Evolutionary conservation across 2,888 invertebrate species (phyloP).

Genomic region (Hydropsyche betteni): DNA sequence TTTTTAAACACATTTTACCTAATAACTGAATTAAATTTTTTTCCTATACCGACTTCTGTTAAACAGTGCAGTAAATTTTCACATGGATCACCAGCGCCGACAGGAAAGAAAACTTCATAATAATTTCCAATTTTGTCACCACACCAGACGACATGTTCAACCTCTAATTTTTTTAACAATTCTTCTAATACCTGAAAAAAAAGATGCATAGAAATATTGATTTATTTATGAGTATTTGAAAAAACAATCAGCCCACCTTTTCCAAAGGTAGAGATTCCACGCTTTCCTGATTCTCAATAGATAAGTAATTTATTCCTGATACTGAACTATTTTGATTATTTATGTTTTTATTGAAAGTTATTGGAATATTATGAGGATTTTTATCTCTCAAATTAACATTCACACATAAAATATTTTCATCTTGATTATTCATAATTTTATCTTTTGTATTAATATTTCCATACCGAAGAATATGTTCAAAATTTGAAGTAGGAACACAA

Average conservation of each 20-base stretch:
- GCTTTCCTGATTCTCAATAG: conserved; percentile 58
- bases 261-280: conserved; percentile 73
- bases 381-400: conserved; percentile 61
- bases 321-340: conserved; percentile 52
- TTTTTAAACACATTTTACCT: conserved; percentile 66
- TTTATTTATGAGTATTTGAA: not conserved
- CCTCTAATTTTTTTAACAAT: conserved; percentile 70
- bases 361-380: conserved; percentile 59
- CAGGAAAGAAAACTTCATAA: conserved; percentile 75
- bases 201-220: conserved; percentile 12
- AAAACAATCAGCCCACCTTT: conserved; percentile 60
- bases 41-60: conserved; percentile 76
- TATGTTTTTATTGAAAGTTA: conserved; percentile 60
- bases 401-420: conserved; percentile 57
- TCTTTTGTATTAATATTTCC: conserved; percentile 55
- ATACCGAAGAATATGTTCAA: conserved; percentile 69
- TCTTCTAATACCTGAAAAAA: conserved; percentile 72
- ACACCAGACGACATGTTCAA: conserved; percentile 77
- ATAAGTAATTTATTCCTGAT: conserved; percentile 51
- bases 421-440: conserved; percentile 47
- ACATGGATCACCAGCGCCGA: conserved; percentile 74
- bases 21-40: conserved; percentile 74
- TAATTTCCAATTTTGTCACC: conserved; percentile 74
- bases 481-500: conserved; percentile 74
- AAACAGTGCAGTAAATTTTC: conserved; percentile 79